Percentiles rank a stretch among this genome's conserved stretches.
Conservation (phyloP, 2,888 invertebrate species). For the Leptothorax acervorum region DNA sequence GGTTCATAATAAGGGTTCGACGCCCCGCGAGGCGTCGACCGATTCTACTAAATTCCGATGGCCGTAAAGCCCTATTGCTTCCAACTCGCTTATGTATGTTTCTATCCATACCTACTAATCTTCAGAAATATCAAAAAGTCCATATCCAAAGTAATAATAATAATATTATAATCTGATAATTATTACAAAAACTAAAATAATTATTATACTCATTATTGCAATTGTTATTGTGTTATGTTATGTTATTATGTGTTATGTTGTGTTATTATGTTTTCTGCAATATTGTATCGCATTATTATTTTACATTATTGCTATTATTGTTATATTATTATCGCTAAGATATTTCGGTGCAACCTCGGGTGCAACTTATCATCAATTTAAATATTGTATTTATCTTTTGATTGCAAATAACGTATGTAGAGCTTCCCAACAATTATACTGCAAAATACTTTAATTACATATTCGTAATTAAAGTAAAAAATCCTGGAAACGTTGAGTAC, state of each 20-base stretch:
- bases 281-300: background rate
- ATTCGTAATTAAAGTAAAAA: background rate
- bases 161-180: background rate
- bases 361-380: background rate
- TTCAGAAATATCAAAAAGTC: background rate
- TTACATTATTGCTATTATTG: constrained; percentile 1
- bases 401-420: background rate
- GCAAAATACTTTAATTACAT: background rate
- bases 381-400: background rate
- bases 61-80: constrained; percentile 11
- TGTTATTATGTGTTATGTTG: background rate
- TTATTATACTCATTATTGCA: background rate
- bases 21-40: constrained; percentile 61
- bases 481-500: background rate
- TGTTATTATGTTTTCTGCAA: background rate
- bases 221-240: background rate
- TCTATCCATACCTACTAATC: background rate
- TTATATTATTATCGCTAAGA: background rate
- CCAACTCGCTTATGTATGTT: background rate
- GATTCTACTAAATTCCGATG: constrained; percentile 63
- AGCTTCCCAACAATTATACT: background rate
- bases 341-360: background rate
- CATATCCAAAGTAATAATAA: background rate
- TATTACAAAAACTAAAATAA: background rate
- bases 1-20: constrained; percentile 71